These are phyloP conservation scores for Bucorvus abyssinicus DNA, from an alignment of 2,797 vertebrate species.

Conservation along the genomic window DNA sequence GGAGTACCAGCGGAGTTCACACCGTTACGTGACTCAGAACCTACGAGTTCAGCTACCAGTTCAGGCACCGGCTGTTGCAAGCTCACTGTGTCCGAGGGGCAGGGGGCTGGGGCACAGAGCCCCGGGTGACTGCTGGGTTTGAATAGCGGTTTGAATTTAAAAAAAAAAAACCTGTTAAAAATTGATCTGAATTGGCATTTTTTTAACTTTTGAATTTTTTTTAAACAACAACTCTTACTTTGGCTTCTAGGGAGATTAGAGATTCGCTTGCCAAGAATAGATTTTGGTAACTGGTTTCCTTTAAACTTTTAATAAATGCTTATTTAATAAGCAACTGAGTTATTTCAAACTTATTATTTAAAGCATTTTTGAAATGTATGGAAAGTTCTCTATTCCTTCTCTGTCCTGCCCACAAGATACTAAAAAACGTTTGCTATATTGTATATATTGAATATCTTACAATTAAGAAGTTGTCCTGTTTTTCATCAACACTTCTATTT, in stretches of 20 bases:
- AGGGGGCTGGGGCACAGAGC: background rate
- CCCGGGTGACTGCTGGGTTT: background rate
- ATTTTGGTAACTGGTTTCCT: background rate
- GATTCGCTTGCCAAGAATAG: background rate
- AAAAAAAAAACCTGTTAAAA: background rate
- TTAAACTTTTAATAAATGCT: background rate
- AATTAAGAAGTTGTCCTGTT: background rate
- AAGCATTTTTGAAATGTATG: background rate
- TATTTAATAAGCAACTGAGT: background rate
- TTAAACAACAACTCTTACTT: background rate
- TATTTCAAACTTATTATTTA: background rate
- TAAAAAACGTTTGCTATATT: background rate
- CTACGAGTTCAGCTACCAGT: background rate
- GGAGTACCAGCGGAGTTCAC: background rate
- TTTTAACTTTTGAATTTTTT: background rate
- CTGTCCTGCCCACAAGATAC: background rate
- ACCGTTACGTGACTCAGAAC: background rate
- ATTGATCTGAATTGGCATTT: background rate
- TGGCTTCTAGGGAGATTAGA: background rate
- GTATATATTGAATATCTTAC: background rate
- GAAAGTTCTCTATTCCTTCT: background rate
- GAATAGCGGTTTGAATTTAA: background rate
- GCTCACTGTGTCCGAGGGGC: background rate
- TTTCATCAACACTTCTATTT: background rate
- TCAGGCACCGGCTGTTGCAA: background rate